Base-by-base conservation (phyloP, 35 echinoderm and acorn worm species). In the Nesometra sesokonis region DNA sequence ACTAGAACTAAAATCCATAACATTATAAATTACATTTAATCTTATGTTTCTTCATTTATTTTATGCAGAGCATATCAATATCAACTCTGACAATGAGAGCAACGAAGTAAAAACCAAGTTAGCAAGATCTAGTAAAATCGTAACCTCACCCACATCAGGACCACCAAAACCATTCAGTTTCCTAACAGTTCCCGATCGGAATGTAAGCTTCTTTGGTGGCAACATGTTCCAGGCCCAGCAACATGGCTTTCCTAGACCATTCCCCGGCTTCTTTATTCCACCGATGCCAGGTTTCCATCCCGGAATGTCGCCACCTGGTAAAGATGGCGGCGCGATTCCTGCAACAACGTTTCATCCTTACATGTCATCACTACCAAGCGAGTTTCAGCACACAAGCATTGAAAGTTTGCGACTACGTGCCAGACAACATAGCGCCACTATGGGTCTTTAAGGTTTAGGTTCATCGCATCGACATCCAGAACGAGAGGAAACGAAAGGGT, bases 331-430 rank as follows among this genome's bases (percentile, higher is more conserved):
- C 82, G 34, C 84, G 77, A 78, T 86, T 67, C 32, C 46, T 88
- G 57, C 84, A 76, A 23, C 90, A 13, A 30, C 81, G 8, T 85
- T 79, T 47, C 89, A 35, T 30, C 84, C 37, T 82, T 87, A 77
- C 90, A 87, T 0, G 35, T 91, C 13, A 80, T 92, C 34, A 80
- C 33, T 88, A 85, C 52, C 89, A 86, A 37, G 86, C 91, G 52
- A 67, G 52, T 34, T 83, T 17, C 96, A 99, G 35, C 80, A 86
- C 17, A 99, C 84, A 76, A 99, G 96, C 79, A 99, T 99, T 82
- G 96, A 99, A 79, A 99, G 92, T 86, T 86, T 99, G 80, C 90
- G 96, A 21, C 88, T 94, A 88, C 83, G 96, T 23, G 96, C 96
- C 9, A 94, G 94, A 78, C 96, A 99, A 57, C 96, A 99, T 35